Percentiles rank a stretch among this genome's conserved stretches.
Conservation (phyloP, 2,888 invertebrate genomes). For the Asteroscopus sphinx region DNA sequence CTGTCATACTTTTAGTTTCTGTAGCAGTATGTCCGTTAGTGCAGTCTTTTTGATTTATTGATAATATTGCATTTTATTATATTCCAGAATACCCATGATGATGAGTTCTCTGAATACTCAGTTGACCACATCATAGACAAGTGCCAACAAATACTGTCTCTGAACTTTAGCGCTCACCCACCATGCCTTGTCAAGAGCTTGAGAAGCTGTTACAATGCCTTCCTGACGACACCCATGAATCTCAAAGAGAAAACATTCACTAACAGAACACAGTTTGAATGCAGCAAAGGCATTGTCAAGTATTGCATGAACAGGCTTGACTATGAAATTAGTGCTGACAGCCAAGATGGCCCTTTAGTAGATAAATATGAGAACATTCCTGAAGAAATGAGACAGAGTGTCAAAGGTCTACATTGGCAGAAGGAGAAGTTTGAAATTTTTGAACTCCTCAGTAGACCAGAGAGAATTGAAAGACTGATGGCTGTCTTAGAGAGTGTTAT, state of each 20-base stretch:
- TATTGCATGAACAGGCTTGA: slow-evolving; percentile 82
- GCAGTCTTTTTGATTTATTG: too few species aligned
- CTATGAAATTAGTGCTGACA: slow-evolving; percentile 75
- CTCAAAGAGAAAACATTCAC: slow-evolving; percentile 75
- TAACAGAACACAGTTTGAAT: slow-evolving; percentile 73
- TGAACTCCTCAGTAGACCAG: slow-evolving; percentile 75
- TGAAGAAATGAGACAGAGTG: slow-evolving; percentile 74
- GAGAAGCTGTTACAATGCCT: slow-evolving; percentile 75
- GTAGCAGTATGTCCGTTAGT: too few species aligned
- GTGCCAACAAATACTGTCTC: slow-evolving; percentile 76
- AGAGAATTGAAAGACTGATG: slow-evolving; percentile 87
- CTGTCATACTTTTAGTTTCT: too few species aligned
- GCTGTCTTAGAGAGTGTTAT: slow-evolving; percentile 84
- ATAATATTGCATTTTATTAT: background rate
- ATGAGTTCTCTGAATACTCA: slow-evolving; percentile 69
- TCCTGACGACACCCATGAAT: slow-evolving; percentile 77
- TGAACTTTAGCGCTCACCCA: slow-evolving; percentile 79
- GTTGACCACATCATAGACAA: slow-evolving; percentile 72
- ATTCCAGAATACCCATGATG: slow-evolving; percentile 85
- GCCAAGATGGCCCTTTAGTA: slow-evolving; percentile 75
- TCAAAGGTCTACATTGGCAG: slow-evolving; percentile 80
- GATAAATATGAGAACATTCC: slow-evolving; percentile 76
- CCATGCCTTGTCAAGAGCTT: slow-evolving; percentile 74
- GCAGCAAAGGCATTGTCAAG: slow-evolving; percentile 76
- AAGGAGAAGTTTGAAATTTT: slow-evolving; percentile 82